Evolutionary conservation across 2,888 invertebrate genomes (phyloP).

Genomic region (Minunthozetes semirufus): DNA sequence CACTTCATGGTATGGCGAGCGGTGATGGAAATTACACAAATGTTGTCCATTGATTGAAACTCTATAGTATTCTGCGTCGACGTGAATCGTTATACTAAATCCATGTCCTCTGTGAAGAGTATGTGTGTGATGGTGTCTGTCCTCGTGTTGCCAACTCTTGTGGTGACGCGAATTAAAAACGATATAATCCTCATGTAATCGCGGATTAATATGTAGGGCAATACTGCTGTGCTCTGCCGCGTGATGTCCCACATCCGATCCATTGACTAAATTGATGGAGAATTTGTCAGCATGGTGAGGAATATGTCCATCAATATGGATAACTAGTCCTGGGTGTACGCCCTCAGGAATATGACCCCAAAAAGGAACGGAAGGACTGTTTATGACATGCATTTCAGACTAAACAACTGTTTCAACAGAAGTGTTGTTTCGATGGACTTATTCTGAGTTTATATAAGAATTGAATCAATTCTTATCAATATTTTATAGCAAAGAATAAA

Average conservation of each 20-base stretch:
- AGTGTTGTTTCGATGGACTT: background rate
- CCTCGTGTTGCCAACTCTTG: constrained; percentile 4
- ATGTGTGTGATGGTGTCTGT: background rate
- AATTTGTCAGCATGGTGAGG: constrained; percentile 10
- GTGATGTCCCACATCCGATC: background rate
- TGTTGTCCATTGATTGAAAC: constrained; percentile 9
- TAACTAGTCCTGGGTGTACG: background rate
- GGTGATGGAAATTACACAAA: constrained; percentile 1
- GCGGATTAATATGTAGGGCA: constrained; percentile 14
- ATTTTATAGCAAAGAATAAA: too few relatives aligned
- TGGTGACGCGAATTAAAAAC: constrained; percentile 8
- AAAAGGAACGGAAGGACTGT: background rate
- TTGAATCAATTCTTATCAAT: background rate
- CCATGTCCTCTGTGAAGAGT: background rate
- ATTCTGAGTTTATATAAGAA: background rate
- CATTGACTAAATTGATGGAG: constrained; percentile 7
- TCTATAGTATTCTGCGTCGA: background rate
- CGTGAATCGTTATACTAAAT: constrained; percentile 12
- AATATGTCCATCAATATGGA: constrained; percentile 12
- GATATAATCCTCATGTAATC: background rate
- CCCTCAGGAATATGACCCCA: constrained; percentile 17
- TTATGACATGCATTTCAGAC: constrained; percentile 5
- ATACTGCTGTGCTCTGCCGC: background rate
- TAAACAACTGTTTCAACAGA: background rate
- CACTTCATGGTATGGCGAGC: constrained; percentile 21